Evolutionary conservation across 2,888 invertebrate genomes (phyloP).

Genomic region (Hesperia comma): DNA sequence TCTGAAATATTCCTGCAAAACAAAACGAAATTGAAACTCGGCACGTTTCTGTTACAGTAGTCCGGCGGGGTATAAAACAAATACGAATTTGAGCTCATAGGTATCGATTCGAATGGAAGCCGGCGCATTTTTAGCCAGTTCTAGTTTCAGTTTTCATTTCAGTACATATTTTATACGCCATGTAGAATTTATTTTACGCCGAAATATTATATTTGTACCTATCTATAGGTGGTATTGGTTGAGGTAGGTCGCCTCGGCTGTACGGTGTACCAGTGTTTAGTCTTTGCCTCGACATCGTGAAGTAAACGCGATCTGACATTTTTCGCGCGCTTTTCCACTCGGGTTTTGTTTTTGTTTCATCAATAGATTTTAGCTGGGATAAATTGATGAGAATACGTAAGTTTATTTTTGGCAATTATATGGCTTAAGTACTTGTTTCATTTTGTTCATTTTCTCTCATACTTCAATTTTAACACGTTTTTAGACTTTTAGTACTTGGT

Average conservation of each 20-base stretch:
- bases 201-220: neutral
- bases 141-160: constrained; percentile 42
- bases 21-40: constrained; percentile 21
- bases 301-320: constrained; percentile 39
- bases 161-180: neutral
- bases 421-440: neutral
- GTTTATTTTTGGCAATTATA: neutral
- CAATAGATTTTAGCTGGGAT: neutral
- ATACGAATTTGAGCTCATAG: constrained; percentile 12
- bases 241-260: neutral
- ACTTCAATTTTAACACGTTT: no score
- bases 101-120: constrained; percentile 2
- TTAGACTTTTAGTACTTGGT: no score
- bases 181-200: neutral
- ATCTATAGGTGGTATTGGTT: constrained; percentile 15
- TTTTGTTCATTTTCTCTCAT: no score
- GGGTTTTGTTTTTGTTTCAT: neutral
- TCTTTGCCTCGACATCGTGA: constrained; percentile 46
- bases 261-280: constrained; percentile 44
- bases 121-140: constrained; percentile 33
- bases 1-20: neutral
- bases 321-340: constrained; percentile 40
- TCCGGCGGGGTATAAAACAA: constrained; percentile 19
- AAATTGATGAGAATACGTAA: constrained; percentile 3
- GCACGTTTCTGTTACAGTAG: constrained; percentile 11